Evolutionary conservation across 2,888 invertebrate species (phyloP), one percentile per base, ranked within the genome.

Genomic region (Melitaea athalia): DNA sequence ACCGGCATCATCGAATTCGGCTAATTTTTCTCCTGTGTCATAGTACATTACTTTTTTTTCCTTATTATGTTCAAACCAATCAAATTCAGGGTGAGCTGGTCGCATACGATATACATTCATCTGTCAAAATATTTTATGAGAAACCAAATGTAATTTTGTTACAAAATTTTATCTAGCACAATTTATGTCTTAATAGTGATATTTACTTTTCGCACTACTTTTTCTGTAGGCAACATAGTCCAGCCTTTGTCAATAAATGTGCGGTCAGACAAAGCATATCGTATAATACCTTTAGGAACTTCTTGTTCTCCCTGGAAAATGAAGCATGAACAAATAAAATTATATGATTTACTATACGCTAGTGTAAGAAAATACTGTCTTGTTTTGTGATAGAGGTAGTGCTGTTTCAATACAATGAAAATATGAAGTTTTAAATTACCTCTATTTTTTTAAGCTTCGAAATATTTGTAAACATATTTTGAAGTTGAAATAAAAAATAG

Each of bases 91-190:
- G 31, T 87, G 87, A 1, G 89, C 85, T 62, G 91, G 91, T 17
- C 86, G 85, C 91, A 92, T 92, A 15, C 88, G 88, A 74, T 91
- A 92, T 3, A 91, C 85, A 69, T 91, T 91, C 85, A 91, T 87
- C 92, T 92, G 72, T 31, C 59, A 65, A 17, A 47, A 45, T 10
- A 45, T 45, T 38, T 7, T 38, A 38, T 38, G 15, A 43, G 10
- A 60, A 38, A 17, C 50, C 10, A n/a, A 12, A 63, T 55, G 5
- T 33, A 55, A 64, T 7, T 45, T 2, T 45, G 4, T 45, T 45
- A 45, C 11, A 45, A 5, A 45, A 2, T 45, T 45, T 45, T 1
- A 11, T 45, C 5, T 45, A 5, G 14, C 14, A 10, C 1, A 45
- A 45, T 11, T 45, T 45, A 45, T 10, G 11, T 11, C 8, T 45